Percentiles rank a stretch among this genome's conserved stretches.
Evolutionary conservation across 1,140 invertebrate species (phyloP).

Genomic region (Pogonus chalceus): DNA sequence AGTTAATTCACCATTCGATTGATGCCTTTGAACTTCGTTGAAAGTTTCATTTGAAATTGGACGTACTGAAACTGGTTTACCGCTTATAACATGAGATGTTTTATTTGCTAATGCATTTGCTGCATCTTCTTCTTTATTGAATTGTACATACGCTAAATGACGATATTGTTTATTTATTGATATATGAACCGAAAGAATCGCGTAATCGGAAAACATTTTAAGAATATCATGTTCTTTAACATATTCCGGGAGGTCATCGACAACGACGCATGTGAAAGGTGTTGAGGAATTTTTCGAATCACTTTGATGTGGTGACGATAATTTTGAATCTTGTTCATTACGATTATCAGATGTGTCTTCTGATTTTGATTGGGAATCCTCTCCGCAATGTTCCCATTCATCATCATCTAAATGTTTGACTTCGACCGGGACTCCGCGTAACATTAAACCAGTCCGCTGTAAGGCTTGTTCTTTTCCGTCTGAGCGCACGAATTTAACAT

Average conservation of each 20-base stretch:
- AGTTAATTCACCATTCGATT: slow-evolving; percentile 25
- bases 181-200: slow-evolving; percentile 58
- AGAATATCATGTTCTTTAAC: slow-evolving; percentile 68
- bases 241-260: slow-evolving; percentile 62
- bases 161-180: slow-evolving; percentile 45
- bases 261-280: slow-evolving; percentile 46
- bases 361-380: slow-evolving; percentile 48
- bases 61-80: slow-evolving; percentile 42
- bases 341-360: slow-evolving; percentile 13
- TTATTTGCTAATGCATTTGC: slow-evolving; percentile 44
- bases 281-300: neutral
- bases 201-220: slow-evolving; percentile 61
- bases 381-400: slow-evolving; percentile 48
- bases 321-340: neutral
- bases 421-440: slow-evolving; percentile 51
- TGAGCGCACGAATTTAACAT: slow-evolving; percentile 60
- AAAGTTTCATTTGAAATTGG: slow-evolving; percentile 44
- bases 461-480: slow-evolving; percentile 62
- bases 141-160: slow-evolving; percentile 61
- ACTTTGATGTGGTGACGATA: neutral
- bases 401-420: slow-evolving; percentile 51
- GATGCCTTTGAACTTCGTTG: slow-evolving; percentile 37
- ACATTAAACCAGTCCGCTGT: slow-evolving; percentile 41
- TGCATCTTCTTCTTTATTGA: slow-evolving; percentile 58
- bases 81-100: slow-evolving; percentile 43